Base-by-base conservation (phyloP, 2,797 vertebrate genomes). In the Silurus aristotelis region DNA sequence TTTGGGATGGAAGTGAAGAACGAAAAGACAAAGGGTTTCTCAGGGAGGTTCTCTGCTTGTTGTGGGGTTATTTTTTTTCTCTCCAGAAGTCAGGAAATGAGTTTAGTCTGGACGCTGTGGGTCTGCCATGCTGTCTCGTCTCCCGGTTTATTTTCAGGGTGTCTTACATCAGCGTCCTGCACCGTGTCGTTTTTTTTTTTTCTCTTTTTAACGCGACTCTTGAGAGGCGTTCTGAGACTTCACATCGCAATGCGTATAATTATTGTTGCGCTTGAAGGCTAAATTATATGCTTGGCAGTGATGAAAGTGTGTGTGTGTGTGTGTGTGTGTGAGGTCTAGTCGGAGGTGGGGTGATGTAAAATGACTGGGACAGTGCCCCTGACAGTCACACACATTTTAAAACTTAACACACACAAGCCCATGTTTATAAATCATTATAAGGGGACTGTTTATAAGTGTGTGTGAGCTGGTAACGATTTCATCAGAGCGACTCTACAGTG, bases 301-400 rank as follows among this genome's bases (percentile, higher is more conserved):
- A 71, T 82, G 68, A 43, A 64, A 63, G 56, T 14, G 76, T 43
- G 73, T 58, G 52, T 76, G 25, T 12, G 73, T 31, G 55, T 19
- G 76, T 58, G 73, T n/a, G 46, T 55, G 84, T 81, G 75, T 78
- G 60, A 1, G 60, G 17, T 58, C 73, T 31, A 10, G 55, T 76
- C 7, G 3, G 52, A 76, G 73, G 25, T 31, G 52, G 25, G 27
- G 55, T 19, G 72, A 25, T 75, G 80, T 80, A 84, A 87, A 77
- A 70, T 60, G 83, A 22, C 48, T 81, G 80, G 66, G 27, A 83
- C 77, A n/a, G 64, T 71, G 83, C 71, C 82, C 75, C n/a, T 58
- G 48, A 17, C 72, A 80, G 83, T 83, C 25, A 75, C 58, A 20
- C 80, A 80, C 71, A 52, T 71, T 82, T 87, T 66, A 20, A 88